Conservation (phyloP, 2,888 invertebrate genomes). For the Nephrotoma guestfalica region DNA sequence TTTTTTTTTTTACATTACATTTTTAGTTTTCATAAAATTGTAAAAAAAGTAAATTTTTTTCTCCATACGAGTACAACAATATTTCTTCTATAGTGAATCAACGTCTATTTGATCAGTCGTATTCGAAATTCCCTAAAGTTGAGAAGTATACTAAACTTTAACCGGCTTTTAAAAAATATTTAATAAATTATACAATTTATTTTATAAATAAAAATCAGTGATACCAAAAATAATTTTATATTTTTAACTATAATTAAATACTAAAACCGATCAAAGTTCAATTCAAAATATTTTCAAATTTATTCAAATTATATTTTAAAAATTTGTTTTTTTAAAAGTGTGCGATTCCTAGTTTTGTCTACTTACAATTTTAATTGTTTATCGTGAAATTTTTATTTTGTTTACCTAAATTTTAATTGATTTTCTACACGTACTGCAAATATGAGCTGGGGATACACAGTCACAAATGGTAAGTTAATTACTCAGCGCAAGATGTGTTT, state of each 20-base stretch:
- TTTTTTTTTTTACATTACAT: background rate
- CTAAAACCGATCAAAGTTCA: background rate
- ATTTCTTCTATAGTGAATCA: background rate
- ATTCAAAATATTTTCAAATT: too few species aligned
- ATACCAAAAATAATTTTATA: background rate
- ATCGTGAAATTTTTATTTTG: background rate
- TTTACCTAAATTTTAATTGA: background rate
- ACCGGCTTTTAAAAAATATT: background rate
- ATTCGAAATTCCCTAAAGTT: background rate
- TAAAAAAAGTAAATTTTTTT: background rate
- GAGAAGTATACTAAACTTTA: background rate
- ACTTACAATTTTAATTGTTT: background rate
- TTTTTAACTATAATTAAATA: background rate
- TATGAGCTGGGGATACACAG: background rate
- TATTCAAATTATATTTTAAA: background rate
- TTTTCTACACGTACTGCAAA: background rate
- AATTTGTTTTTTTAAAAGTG: background rate
- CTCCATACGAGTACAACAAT: background rate
- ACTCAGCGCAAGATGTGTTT: background rate
- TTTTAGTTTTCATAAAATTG: background rate
- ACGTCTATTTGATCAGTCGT: background rate
- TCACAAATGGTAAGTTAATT: background rate
- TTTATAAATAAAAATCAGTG: background rate
- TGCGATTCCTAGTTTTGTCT: background rate
- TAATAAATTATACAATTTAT: background rate